Evolutionary conservation across 1,140 invertebrate species (phyloP), one percentile per base, ranked within the genome.

Genomic region (Nephila pilipes): DNA sequence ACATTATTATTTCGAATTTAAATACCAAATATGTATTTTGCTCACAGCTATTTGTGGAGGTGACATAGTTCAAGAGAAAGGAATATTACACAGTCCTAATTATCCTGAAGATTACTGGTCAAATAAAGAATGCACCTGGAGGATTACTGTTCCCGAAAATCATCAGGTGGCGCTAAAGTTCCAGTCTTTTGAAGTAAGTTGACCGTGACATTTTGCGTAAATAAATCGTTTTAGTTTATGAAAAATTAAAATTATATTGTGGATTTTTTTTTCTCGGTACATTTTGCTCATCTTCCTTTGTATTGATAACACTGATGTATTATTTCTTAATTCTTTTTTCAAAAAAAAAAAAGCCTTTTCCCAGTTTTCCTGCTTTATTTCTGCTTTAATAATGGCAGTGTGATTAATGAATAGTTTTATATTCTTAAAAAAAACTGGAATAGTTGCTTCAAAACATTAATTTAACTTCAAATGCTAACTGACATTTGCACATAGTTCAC

Each of bases 101-200:
- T 99, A 99, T 95, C 99, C 99, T 1, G 98, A 99, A 94, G 98
- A 99, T 95, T 99, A 99, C 95, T 97, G 98, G 94, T 97, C 98
- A 0, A 99, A 98, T 95, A 99, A 99, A 95, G 98, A 99, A 94
- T 99, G 99, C 95, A 96, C 99, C 58, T 99, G 99, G 99, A 97
- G 97, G 95, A 97, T 99, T 29, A 97, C 98, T 1, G 99, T 99
- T 0, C 98, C 98, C 14, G 97, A 97, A 94, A 97, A 98, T 90
- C 98, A 97, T 95, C 98, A 99, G 96, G 97, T 97, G 14, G 97
- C 97, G 12, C 95, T 97, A 14, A 97, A 97, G 94, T 97, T 97
- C 94, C 96, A 97, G 93, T 97, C 96, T 32, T 97, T 97, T 95
- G 97, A 97, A 96, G 94, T 94, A 60, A 58, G 87, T 79, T 32